A percentile compares a stretch with the other conserved stretches of the same genome.
These are phyloP conservation scores for Osedax frankpressi DNA, from an alignment of 2,888 invertebrate genomes.

Conservation along the genomic window DNA sequence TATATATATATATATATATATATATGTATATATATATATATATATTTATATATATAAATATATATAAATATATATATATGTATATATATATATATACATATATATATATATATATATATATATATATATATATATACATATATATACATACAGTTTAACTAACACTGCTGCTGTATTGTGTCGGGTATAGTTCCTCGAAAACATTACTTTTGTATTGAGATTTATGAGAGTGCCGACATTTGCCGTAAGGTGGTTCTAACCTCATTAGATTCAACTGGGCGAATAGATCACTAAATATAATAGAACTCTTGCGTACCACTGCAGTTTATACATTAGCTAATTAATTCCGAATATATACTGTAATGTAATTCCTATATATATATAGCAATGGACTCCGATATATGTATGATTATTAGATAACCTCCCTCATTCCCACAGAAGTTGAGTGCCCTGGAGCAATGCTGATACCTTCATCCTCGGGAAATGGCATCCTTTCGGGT, in stretches of 20 bases:
- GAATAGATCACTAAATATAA: too few relatives aligned
- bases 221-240: conserved; percentile 13
- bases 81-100: neutral
- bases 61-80: neutral
- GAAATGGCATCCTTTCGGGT: conserved; percentile 25
- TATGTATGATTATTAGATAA: too few relatives aligned
- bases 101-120: neutral
- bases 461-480: conserved; percentile 27
- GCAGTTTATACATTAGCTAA: too few relatives aligned
- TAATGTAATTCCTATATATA: too few relatives aligned
- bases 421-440: conserved; percentile 26
- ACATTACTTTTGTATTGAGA: conserved; percentile 5
- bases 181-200: conserved; percentile 20
- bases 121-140: neutral
- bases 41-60: neutral
- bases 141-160: neutral
- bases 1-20: too few relatives aligned
- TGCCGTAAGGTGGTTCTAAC: conserved; percentile 17
- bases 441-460: conserved; percentile 26
- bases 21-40: too few relatives aligned
- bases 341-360: too few relatives aligned
- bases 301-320: too few relatives aligned
- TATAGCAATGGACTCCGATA: too few relatives aligned
- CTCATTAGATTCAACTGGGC: conserved; percentile 2
- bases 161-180: conserved; percentile 17